These are phyloP conservation scores for Rhinopomastus cyanomelas DNA, from an alignment of 2,113 vertebrate species.

Conservation along the genomic window DNA sequence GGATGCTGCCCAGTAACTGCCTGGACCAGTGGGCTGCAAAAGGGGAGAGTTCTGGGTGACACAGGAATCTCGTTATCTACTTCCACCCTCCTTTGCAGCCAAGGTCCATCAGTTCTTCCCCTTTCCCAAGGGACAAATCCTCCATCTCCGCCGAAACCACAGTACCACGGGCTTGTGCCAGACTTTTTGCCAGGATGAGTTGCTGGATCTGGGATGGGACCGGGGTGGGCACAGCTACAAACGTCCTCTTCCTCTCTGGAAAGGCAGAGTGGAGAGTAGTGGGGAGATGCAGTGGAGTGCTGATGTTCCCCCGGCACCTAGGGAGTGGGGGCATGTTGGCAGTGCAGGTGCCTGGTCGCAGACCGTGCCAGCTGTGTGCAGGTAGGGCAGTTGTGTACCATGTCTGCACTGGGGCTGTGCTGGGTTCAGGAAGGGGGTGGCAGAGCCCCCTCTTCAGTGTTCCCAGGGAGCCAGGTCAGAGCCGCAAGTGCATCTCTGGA, in stretches of 20 bases:
- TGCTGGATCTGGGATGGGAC: not conserved
- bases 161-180: not conserved
- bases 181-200: not conserved
- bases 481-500: not conserved
- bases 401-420: not conserved
- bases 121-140: not conserved
- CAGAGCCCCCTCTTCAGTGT: accelerated
- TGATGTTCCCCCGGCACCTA: accelerated
- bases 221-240: not conserved
- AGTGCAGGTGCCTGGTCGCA: not conserved
- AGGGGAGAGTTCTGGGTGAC: not conserved
- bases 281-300: not conserved
- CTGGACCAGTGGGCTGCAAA: not conserved
- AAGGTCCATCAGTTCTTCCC: not conserved
- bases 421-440: not conserved
- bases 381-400: not conserved
- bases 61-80: not conserved
- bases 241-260: slow-evolving; percentile 52
- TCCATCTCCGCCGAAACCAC: not conserved
- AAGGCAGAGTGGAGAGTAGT: not conserved
- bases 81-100: slow-evolving; percentile 1
- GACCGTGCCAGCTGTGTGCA: accelerated
- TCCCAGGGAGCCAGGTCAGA: not conserved
- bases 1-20: not conserved
- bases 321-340: not conserved